Evolutionary conservation across 2,888 invertebrate species (phyloP).

Genomic region (Ectropis crepuscularia): DNA sequence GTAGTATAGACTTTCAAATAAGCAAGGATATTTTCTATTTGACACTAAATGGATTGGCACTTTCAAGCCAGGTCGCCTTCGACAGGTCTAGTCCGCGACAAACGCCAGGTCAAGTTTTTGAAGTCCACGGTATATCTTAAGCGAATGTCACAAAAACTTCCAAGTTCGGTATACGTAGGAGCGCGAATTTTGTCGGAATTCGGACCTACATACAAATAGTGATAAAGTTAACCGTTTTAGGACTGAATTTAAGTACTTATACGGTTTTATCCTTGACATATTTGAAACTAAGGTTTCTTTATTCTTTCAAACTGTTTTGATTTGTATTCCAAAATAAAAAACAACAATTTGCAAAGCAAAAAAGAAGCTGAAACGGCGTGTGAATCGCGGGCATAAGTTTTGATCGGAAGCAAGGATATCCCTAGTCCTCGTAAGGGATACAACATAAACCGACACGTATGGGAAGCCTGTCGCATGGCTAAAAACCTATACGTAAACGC

Average conservation of each 20-base stretch:
- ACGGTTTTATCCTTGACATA: no score
- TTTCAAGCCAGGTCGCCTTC: neutral
- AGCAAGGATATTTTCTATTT: neutral
- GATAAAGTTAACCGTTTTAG: no score
- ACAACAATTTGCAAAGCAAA: neutral
- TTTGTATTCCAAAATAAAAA: no score
- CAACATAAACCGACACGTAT: conserved; percentile 18
- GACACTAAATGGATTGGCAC: neutral
- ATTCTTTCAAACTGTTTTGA: no score
- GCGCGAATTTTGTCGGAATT: no score
- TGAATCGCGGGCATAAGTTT: conserved; percentile 18
- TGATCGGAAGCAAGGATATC: neutral
- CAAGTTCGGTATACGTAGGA: no score
- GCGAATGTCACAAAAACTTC: no score
- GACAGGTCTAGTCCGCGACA: neutral
- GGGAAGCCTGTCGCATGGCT: conserved; percentile 53
- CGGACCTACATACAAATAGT: no score
- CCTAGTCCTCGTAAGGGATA: neutral
- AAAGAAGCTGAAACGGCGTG: conserved; percentile 6
- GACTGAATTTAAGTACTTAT: no score
- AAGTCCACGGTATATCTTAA: no score
- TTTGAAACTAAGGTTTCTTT: no score
- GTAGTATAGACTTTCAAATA: neutral
- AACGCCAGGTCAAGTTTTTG: no score
- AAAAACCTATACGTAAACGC: conserved; percentile 52